Conservation (phyloP, 2,888 invertebrate genomes). For the Cerastis leucographa region DNA sequence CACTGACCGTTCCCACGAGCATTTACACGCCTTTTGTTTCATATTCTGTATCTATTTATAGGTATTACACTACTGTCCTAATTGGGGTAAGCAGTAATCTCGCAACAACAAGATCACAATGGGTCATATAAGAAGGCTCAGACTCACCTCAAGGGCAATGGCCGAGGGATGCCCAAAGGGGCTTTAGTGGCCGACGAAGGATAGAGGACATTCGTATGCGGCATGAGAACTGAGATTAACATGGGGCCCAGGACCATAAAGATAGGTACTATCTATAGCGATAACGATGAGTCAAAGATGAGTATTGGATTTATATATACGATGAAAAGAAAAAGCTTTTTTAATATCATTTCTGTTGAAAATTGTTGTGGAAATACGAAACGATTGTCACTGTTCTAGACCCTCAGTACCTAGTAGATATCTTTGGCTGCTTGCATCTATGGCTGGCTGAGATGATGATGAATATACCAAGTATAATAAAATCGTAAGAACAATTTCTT, state of each 20-base stretch:
- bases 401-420: background rate
- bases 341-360: background rate
- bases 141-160: background rate
- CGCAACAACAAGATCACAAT: background rate
- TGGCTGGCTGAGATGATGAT: background rate
- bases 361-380: background rate
- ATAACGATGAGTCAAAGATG: background rate
- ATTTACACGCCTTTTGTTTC: conserved; percentile 40
- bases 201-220: background rate
- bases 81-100: conserved; percentile 1
- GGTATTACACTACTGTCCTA: background rate
- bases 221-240: background rate
- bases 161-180: background rate
- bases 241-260: background rate
- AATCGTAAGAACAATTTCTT: conserved; percentile 3
- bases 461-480: background rate
- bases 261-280: background rate
- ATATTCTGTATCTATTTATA: conserved; percentile 25
- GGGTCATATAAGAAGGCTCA: background rate
- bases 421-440: background rate
- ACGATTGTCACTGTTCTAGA: background rate
- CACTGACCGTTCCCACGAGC: conserved; percentile 36
- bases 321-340: background rate
- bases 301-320: background rate
- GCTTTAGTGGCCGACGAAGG: background rate